Conservation (phyloP, 2,888 invertebrate genomes). For the Drosophila conformis region DNA sequence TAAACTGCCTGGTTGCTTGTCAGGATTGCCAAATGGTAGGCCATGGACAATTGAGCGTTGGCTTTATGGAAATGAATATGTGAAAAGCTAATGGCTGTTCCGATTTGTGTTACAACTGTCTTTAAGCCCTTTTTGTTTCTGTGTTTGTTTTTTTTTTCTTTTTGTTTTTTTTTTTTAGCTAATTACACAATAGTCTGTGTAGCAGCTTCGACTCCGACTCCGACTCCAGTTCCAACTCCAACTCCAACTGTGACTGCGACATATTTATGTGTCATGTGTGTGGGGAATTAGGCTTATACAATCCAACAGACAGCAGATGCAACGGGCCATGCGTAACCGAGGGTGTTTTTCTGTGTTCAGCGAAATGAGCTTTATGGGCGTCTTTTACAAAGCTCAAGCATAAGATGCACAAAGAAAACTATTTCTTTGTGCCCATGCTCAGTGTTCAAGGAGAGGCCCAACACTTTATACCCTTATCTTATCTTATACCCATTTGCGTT, state of each 20-base stretch:
- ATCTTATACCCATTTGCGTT: no score
- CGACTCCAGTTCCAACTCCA: constrained; percentile 9
- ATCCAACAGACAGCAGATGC: constrained; percentile 36
- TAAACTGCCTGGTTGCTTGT: constrained; percentile 17
- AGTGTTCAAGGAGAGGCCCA: not conserved
- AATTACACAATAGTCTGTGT: constrained; percentile 77
- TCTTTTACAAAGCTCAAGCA: constrained; percentile 13
- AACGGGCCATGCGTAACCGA: constrained; percentile 69
- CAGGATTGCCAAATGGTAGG: constrained; percentile 46
- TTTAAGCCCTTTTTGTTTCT: constrained; percentile 5
- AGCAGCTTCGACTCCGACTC: constrained; percentile 18
- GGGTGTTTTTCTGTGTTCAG: constrained; percentile 60
- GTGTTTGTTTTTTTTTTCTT: constrained; percentile 36
- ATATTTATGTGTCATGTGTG: constrained; percentile 55
- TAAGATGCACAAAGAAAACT: constrained; percentile 14
- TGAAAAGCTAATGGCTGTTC: constrained; percentile 52
- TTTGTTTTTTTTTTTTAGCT: constrained; percentile 59
- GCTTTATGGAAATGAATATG: constrained; percentile 54
- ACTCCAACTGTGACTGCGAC: constrained; percentile 34
- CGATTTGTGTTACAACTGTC: constrained; percentile 54
- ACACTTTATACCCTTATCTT: not conserved
- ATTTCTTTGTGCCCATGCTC: constrained; percentile 3
- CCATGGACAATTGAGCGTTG: constrained; percentile 37
- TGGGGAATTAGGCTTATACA: constrained; percentile 62
- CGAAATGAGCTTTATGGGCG: constrained; percentile 49